Evolutionary conservation across 2,797 vertebrate species (phyloP).

Genomic region (Pelodytes ibericus): DNA sequence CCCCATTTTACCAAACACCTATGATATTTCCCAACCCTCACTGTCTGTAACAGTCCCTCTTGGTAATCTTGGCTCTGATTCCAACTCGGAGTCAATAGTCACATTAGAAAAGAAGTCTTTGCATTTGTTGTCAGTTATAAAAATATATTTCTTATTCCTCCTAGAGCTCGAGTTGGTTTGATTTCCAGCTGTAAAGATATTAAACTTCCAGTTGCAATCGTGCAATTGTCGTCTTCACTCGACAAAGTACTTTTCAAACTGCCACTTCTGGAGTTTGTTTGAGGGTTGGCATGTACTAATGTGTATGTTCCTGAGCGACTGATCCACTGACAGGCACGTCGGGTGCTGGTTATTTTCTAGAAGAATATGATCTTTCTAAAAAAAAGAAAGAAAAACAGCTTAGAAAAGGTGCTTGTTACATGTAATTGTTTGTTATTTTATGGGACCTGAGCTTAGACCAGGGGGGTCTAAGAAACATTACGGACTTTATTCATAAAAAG

Average conservation of each 20-base stretch:
- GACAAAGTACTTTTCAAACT: constrained; percentile 82
- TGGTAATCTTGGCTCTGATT: background rate
- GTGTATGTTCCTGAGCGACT: constrained; percentile 60
- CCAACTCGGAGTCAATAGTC: background rate
- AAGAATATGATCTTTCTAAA: constrained; percentile 82
- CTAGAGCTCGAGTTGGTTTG: background rate
- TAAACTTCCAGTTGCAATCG: background rate
- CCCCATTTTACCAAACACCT: too few species aligned
- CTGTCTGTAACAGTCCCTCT: too few species aligned
- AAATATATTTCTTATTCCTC: constrained; percentile 14
- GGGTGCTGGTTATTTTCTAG: constrained; percentile 69
- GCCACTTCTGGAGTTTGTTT: constrained; percentile 86
- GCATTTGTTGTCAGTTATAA: constrained; percentile 53
- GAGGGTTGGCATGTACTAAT: constrained; percentile 74
- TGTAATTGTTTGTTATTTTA: too few species aligned
- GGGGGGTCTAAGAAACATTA: too few species aligned
- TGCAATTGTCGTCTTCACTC: constrained; percentile 63
- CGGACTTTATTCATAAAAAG: too few species aligned
- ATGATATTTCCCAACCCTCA: too few species aligned
- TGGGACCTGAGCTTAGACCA: too few species aligned
- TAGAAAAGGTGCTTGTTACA: too few species aligned
- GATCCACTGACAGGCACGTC: constrained; percentile 80
- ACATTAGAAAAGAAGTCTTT: constrained; percentile 27
- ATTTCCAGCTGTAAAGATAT: constrained; percentile 11
- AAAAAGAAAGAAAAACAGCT: constrained; percentile 4